A percentile compares a stretch with the other conserved stretches of the same genome.
Conservation (phyloP, 2,888 invertebrate species). For the Stratiomys singularior region DNA sequence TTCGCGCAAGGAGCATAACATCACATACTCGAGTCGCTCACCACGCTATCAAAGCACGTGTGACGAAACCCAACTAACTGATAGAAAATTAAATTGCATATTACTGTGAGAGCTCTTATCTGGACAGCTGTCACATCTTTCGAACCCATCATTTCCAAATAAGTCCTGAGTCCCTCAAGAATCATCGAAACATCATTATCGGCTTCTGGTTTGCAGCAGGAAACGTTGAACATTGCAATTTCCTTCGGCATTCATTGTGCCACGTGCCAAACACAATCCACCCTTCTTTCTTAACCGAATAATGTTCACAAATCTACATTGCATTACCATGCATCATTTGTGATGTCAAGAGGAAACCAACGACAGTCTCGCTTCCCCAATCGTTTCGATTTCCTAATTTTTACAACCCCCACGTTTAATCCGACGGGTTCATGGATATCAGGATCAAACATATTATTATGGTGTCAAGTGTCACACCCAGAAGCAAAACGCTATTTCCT, state of each 20-base stretch:
- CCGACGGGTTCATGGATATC: background rate
- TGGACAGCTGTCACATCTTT: slow-evolving; percentile 36
- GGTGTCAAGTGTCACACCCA: slow-evolving; percentile 34
- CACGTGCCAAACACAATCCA: slow-evolving; percentile 24
- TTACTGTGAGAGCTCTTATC: slow-evolving; percentile 30
- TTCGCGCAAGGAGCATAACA: too few species aligned
- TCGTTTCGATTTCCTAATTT: slow-evolving; percentile 32
- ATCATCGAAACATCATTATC: slow-evolving; percentile 37
- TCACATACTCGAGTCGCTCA: too few species aligned
- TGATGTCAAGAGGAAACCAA: too few species aligned
- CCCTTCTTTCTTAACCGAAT: slow-evolving; percentile 23
- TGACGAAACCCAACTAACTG: background rate
- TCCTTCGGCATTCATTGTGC: slow-evolving; percentile 30
- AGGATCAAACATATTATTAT: slow-evolving; percentile 33
- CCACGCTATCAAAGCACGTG: too few species aligned
- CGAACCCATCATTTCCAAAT: background rate
- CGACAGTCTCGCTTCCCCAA: too few species aligned
- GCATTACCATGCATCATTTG: slow-evolving; percentile 19
- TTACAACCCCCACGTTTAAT: background rate
- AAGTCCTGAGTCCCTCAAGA: background rate
- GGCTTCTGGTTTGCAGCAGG: slow-evolving; percentile 6
- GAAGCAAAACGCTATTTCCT: background rate
- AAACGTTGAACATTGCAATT: slow-evolving; percentile 28
- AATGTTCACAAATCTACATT: slow-evolving; percentile 12
- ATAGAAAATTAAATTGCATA: slow-evolving; percentile 37